Evolutionary conservation across 2,113 vertebrate genomes (phyloP).

Genomic region (Tetraodon nigroviridis): DNA sequence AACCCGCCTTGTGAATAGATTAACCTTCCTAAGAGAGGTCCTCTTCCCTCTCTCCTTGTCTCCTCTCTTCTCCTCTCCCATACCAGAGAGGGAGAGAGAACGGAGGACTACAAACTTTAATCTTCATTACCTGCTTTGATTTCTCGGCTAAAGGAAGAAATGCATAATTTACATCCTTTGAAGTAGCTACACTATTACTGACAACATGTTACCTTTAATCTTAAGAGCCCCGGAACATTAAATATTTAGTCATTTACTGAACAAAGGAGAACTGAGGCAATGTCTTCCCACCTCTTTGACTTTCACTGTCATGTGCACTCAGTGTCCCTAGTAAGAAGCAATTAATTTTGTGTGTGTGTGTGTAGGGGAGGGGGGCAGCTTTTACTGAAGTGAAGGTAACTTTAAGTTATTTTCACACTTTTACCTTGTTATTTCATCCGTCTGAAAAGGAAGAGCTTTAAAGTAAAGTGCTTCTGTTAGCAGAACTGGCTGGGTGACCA

Average conservation of each 20-base stretch:
- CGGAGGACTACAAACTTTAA: slow-evolving; percentile 73
- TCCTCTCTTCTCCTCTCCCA: slow-evolving; percentile 48
- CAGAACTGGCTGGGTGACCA: slow-evolving; percentile 70
- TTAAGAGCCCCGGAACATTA: slow-evolving; percentile 78
- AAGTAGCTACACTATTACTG: slow-evolving; percentile 78
- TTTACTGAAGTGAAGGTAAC: slow-evolving; percentile 67
- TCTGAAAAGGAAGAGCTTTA: slow-evolving; percentile 66
- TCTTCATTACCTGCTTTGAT: slow-evolving; percentile 82
- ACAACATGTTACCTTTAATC: slow-evolving; percentile 84
- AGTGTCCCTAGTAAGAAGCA: slow-evolving; percentile 74
- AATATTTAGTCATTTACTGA: slow-evolving; percentile 79
- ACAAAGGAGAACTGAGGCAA: slow-evolving; percentile 74
- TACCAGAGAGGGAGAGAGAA: slow-evolving; percentile 34
- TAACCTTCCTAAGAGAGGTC: slow-evolving; percentile 72
- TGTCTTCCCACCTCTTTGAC: slow-evolving; percentile 71
- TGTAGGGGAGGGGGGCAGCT: slow-evolving; percentile 42
- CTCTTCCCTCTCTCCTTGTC: slow-evolving; percentile 50
- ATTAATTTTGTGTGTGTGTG: slow-evolving; percentile 64
- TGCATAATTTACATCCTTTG: slow-evolving; percentile 81
- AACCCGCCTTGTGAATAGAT: slow-evolving; percentile 74
- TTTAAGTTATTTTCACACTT: slow-evolving; percentile 70
- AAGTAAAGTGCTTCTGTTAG: slow-evolving; percentile 76
- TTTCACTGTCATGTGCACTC: slow-evolving; percentile 72
- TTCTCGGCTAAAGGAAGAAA: slow-evolving; percentile 80
- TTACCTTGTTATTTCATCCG: slow-evolving; percentile 66